phyloP scores from a whole-genome alignment of 1,140 invertebrate species.

The Glomeris maerens region DNA sequence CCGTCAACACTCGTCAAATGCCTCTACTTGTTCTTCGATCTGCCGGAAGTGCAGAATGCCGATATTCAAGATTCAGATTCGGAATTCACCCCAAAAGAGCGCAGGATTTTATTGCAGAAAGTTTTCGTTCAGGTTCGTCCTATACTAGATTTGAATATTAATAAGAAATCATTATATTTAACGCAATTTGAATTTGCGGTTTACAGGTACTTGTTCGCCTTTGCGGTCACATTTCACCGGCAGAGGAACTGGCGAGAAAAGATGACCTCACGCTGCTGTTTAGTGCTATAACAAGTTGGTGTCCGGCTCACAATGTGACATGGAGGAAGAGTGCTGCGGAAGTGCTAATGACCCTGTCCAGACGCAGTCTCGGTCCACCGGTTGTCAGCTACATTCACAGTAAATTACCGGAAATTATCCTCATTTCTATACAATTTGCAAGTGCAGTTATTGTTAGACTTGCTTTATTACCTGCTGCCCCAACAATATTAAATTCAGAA shows the following conservation, averaged over 20 bases:
- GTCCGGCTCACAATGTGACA: conserved; percentile 75
- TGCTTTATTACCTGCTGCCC: no score
- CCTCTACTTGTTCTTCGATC: conserved; percentile 95
- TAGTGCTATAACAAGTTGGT: conserved; percentile 89
- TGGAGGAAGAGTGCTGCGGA: conserved; percentile 96
- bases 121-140: conserved; percentile 95
- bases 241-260: conserved; percentile 89
- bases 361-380: conserved; percentile 77
- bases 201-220: conserved; percentile 75
- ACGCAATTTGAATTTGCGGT: conserved; percentile 2
- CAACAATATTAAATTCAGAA: no score
- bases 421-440: conserved; percentile 5
- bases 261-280: conserved; percentile 92
- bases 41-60: conserved; percentile 67
- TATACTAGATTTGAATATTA: no score
- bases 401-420: conserved; percentile 37
- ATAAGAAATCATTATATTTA: no score
- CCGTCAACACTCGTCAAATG: conserved; percentile 97
- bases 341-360: conserved; percentile 86
- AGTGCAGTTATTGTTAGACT: no score
- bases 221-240: conserved; percentile 78
- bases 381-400: conserved; percentile 95
- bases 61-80: conserved; percentile 45
- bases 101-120: conserved; percentile 83
- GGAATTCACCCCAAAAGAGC: conserved; percentile 80